Conservation (phyloP, 2,888 invertebrate species). For the Pollenia angustigena region DNA sequence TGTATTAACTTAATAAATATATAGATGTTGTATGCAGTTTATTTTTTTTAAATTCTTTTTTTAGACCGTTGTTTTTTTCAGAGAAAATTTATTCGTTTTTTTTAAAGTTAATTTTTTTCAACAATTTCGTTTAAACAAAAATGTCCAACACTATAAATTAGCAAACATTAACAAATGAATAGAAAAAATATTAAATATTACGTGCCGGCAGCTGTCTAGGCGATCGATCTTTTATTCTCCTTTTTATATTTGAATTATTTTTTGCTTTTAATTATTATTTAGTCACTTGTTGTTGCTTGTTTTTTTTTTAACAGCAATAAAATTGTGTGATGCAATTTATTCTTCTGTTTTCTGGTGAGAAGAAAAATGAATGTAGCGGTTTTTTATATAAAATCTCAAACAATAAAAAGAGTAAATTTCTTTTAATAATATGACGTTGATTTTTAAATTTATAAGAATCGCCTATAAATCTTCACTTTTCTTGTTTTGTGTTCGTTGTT, state of each 20-base stretch:
- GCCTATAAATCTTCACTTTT: slow-evolving; percentile 33
- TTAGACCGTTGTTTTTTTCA: slow-evolving; percentile 50
- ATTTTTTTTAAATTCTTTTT: neutral
- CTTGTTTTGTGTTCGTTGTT: slow-evolving; percentile 37
- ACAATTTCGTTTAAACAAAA: slow-evolving; percentile 54
- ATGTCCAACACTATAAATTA: slow-evolving; percentile 32
- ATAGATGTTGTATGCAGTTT: neutral
- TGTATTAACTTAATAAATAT: slow-evolving; percentile 2
- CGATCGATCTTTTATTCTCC: slow-evolving; percentile 31
- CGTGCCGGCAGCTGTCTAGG: slow-evolving; percentile 51
- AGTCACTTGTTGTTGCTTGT: slow-evolving; percentile 32
- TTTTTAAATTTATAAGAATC: slow-evolving; percentile 33
- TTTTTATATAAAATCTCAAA: slow-evolving; percentile 40
- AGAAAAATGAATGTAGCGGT: slow-evolving; percentile 7
- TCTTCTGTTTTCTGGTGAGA: neutral
- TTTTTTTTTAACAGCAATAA: slow-evolving; percentile 2
- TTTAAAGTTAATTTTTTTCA: slow-evolving; percentile 29
- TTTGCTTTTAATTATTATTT: neutral
- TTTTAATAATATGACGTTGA: slow-evolving; percentile 38
- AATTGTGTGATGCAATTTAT: slow-evolving; percentile 63
- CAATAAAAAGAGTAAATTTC: slow-evolving; percentile 7
- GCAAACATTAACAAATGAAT: slow-evolving; percentile 16
- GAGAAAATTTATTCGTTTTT: slow-evolving; percentile 45
- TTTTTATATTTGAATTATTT: neutral
- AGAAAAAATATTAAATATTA: slow-evolving; percentile 38